Evolutionary conservation across 1,140 invertebrate species (phyloP).

Genomic region (Stenopsyche tienmushanensis): DNA sequence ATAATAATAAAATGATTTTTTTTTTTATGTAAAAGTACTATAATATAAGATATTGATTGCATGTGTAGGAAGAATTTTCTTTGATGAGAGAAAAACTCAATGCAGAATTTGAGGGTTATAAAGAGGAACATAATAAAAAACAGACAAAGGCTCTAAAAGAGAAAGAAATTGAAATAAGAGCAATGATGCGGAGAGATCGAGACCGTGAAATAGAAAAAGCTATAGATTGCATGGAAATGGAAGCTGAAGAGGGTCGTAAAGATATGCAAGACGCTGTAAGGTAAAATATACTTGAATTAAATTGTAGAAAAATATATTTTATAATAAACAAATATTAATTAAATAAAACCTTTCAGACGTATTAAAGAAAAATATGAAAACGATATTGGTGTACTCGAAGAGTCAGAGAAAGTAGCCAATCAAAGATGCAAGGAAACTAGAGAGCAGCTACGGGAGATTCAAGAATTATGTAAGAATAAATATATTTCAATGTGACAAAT

Average conservation of each 20-base stretch:
- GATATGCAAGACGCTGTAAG: conserved; percentile 53
- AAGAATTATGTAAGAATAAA: conserved; percentile 58
- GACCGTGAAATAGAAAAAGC: conserved; percentile 55
- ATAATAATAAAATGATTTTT: background rate
- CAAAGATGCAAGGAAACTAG: conserved; percentile 60
- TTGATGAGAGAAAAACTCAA: conserved; percentile 46
- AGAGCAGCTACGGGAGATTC: conserved; percentile 57
- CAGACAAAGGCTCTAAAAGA: conserved; percentile 48
- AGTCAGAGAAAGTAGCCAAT: conserved; percentile 59
- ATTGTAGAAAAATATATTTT: background rate
- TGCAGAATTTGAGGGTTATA: conserved; percentile 48
- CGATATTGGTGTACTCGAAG: conserved; percentile 65
- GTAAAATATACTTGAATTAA: too few species aligned
- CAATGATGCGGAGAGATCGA: conserved; percentile 50
- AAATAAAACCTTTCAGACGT: conserved; percentile 53
- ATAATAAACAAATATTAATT: background rate
- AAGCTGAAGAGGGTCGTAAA: conserved; percentile 51
- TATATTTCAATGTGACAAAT: background rate
- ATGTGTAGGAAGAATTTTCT: conserved; percentile 46
- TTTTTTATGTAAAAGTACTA: background rate
- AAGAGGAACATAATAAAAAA: conserved; percentile 49
- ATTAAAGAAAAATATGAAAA: conserved; percentile 72
- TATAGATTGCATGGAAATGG: conserved; percentile 54
- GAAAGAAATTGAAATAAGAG: conserved; percentile 51
- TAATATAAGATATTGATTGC: background rate